phyloP scores from a whole-genome alignment of 2,888 invertebrate species.

The Panorpa germanica region DNA sequence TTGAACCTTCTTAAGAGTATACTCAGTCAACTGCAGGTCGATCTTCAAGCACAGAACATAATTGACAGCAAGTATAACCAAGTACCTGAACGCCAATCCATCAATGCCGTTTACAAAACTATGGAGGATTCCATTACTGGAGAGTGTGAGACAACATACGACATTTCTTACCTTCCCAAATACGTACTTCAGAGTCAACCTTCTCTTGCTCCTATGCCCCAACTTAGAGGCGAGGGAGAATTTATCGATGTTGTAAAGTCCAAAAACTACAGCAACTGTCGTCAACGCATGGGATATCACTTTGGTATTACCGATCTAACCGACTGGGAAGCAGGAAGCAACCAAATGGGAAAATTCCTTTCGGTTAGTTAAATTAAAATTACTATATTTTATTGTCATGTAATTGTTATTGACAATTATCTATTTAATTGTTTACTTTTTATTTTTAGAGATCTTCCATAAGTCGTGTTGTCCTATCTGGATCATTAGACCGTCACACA shows the following conservation, averaged over 20 bases:
- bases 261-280: slow-evolving; percentile 41
- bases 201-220: slow-evolving; percentile 27
- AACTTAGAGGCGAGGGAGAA: slow-evolving; percentile 26
- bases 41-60: slow-evolving; percentile 34
- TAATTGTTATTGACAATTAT: too few species aligned
- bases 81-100: slow-evolving; percentile 24
- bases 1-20: slow-evolving; percentile 52
- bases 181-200: slow-evolving; percentile 33
- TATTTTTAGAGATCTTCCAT: slow-evolving; percentile 31
- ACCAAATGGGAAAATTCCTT: slow-evolving; percentile 31
- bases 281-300: slow-evolving; percentile 40
- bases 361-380: slow-evolving; percentile 18
- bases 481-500: slow-evolving; percentile 31
- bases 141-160: slow-evolving; percentile 50
- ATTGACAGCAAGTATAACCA: slow-evolving; percentile 26
- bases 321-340: slow-evolving; percentile 29
- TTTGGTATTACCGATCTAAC: slow-evolving; percentile 37
- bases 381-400: background rate
- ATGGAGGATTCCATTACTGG: slow-evolving; percentile 57
- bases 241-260: slow-evolving; percentile 44
- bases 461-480: slow-evolving; percentile 34
- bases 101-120: slow-evolving; percentile 39
- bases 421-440: slow-evolving; percentile 3
- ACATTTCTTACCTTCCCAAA: slow-evolving; percentile 36
- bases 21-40: slow-evolving; percentile 46